Conservation (phyloP, 2,888 invertebrate species). For the Argyresthia albistria region DNA sequence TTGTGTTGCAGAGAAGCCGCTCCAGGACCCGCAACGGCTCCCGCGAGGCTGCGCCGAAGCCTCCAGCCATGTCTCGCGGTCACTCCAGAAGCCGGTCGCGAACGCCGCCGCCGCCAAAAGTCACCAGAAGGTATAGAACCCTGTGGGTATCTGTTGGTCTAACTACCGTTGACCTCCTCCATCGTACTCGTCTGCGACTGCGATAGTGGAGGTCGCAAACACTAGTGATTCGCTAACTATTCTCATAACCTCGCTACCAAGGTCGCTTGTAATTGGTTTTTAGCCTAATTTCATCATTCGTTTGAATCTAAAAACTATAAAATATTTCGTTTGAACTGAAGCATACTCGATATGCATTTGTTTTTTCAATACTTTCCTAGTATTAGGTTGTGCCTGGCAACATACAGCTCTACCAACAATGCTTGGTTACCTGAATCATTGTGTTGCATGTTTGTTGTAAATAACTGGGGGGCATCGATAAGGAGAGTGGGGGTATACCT, state of each 20-base stretch:
- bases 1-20: slow-evolving; percentile 54
- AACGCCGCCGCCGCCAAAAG: slow-evolving; percentile 66
- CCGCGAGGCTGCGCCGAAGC: slow-evolving; percentile 54
- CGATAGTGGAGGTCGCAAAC: no score
- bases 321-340: no score
- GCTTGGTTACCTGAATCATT: no score
- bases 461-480: no score
- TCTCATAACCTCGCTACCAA: slow-evolving; percentile 3
- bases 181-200: neutral
- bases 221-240: no score
- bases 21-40: slow-evolving; percentile 67
- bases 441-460: no score
- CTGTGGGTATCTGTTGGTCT: slow-evolving; percentile 40
- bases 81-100: slow-evolving; percentile 66
- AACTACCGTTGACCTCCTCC: slow-evolving; percentile 2
- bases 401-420: no score
- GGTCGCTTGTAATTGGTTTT: neutral
- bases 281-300: neutral
- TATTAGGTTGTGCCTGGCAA: neutral
- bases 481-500: no score
- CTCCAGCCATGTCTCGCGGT: slow-evolving; percentile 52
- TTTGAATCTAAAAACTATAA: neutral
- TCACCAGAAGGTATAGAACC: slow-evolving; percentile 61
- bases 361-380: neutral
- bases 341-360: neutral